phyloP scores from a whole-genome alignment of 2,113 vertebrate species.

The Phycodurus eques region DNA sequence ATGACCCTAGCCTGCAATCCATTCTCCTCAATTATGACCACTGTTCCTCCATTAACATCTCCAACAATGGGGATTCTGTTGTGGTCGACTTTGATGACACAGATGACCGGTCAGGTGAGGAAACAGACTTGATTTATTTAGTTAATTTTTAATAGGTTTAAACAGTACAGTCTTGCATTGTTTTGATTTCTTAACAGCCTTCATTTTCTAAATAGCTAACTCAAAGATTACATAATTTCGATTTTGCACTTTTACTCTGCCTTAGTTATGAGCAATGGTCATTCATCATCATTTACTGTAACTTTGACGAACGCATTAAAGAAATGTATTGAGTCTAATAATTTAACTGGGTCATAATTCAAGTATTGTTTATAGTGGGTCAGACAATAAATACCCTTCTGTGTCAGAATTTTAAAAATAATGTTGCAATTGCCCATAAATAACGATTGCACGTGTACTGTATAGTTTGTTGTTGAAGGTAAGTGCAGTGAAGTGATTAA shows the following conservation, averaged over 20 bases:
- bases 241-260: neutral
- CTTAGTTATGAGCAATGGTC: neutral
- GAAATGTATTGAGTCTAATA: neutral
- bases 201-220: neutral
- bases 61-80: conserved; percentile 93
- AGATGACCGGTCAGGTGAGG: conserved; percentile 85
- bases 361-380: neutral
- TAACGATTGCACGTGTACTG: conserved; percentile 34
- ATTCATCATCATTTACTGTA: neutral
- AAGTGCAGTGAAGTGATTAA: conserved; percentile 49
- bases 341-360: neutral
- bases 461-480: conserved; percentile 12
- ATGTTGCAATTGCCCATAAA: conserved; percentile 34
- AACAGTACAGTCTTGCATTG: neutral
- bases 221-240: neutral
- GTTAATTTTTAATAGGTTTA: neutral
- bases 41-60: conserved; percentile 83
- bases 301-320: neutral
- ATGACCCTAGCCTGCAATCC: conserved; percentile 77
- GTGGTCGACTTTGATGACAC: conserved; percentile 89
- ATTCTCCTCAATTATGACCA: conserved; percentile 81
- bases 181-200: neutral
- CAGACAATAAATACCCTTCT: no score
- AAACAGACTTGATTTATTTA: neutral
- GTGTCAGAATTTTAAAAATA: conserved; percentile 35